Evolutionary conservation across 2,797 vertebrate genomes (phyloP), one percentile per base, ranked within the genome.

Genomic region (Tangara arthus): DNA sequence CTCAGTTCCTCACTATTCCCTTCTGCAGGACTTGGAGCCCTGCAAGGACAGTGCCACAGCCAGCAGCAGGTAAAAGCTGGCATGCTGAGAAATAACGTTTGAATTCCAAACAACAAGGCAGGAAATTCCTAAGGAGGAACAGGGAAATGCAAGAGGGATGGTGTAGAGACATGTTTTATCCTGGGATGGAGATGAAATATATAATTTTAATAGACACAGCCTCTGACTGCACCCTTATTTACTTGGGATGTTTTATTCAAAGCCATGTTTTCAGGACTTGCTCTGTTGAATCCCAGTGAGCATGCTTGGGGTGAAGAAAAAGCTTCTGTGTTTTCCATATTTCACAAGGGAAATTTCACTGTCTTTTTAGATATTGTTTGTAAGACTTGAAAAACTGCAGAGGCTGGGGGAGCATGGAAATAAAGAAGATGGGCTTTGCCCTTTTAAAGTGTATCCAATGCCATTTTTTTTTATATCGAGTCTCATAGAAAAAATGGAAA

Each of bases 361-460:
- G 14, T 39, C 28, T 82, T 73, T 59, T 85, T 23, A 71, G 41
- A n/a, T 15, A 9, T 30, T 1, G 0, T 41, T 80, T 68, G 21
- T 34, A 44, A 77, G 41, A 24, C 23, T 32, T 77, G 41, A 57
- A 76, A 76, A 92, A 23, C 35, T 85, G 44, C 60, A 73, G 68
- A 46, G 49, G 15, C 46, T 72, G 19, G 7, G 27, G 22, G 32
- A 73, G 22, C 32, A 5, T 0, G 4, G 84, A 79, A 73, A 61
- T 61, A 59, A 55, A 73, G 34, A 44, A 87, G 60, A 60, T 69
- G 28, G 47, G 55, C n/a, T 87, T 94, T 88, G 34, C 44, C 47
- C 41, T 89, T 93, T 73, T 39, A 2, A 88, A 77, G 46, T 37
- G 15, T 49, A 50, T 81, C 64, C 34, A 57, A 16, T 34, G 26